Evolutionary conservation across 2,888 invertebrate species (phyloP), one percentile per base, ranked within the genome.

Genomic region (Sthenelais limicola): DNA sequence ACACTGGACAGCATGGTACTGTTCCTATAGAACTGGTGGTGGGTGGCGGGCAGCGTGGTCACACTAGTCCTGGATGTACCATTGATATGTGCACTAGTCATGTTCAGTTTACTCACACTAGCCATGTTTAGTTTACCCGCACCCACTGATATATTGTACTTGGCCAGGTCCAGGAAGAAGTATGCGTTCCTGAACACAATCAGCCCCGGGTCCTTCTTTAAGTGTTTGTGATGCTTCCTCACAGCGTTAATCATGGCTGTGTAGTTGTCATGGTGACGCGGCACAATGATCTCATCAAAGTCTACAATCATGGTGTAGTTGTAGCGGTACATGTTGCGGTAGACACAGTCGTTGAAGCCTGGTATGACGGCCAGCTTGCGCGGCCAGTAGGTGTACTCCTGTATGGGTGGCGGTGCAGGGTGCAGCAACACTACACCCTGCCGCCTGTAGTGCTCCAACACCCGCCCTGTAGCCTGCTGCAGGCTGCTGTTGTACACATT

Each of bases 281-380:
- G 78, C 30, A 78, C 62, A 15, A 78, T 75, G 28, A 78, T 48
- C 38, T 78, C 78, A 54, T 78, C 78, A 43, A 78, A 71, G 47
- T 75, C 75, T 12, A 76, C 51, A 26, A 76, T 62, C 18, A 71
- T 24, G 18, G 75, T 58, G 32, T 72, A 62, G 21, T 71, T 70
- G 69, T 74, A 75, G 2, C 72, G 56, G 70, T 74, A 68, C 72
- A 78, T 74, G 70, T 76, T 74, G 18, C 75, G 32, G 67, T 78
- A 76, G 38, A 76, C 48, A 28, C 78, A 78, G 68, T 76, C 76
- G 43, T 75, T 76, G n/a, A 75, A 32, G 4, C 48, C 47, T 3
- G 78, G 35, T 0, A 75, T 74, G 7, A 72, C 71, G 1, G 75
- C 70, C 30, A 77, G 47, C 35, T 76, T 74, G 18, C 62, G 51